Evolutionary conservation across 2,113 vertebrate genomes (phyloP).

Genomic region (Todiramphus saurophagus): DNA sequence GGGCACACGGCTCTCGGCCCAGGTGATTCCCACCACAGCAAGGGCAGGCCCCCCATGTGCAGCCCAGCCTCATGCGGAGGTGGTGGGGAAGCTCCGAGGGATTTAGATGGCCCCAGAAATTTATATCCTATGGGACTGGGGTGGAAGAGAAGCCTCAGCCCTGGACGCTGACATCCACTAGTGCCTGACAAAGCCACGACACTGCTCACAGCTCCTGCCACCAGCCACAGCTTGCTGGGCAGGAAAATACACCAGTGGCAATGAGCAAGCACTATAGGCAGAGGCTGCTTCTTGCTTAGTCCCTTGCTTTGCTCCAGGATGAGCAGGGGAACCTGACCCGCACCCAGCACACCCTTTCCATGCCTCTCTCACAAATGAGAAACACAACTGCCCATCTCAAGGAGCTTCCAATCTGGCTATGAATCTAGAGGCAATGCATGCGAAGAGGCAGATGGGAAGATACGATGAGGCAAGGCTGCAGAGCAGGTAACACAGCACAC

Average conservation of each 20-base stretch:
- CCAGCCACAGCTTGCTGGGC: not conserved
- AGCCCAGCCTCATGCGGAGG: not conserved
- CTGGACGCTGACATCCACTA: rapidly evolving
- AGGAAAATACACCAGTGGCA: not conserved
- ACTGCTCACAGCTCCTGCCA: not conserved
- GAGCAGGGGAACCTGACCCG: rapidly evolving
- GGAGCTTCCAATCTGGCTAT: not conserved
- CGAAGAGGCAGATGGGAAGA: not conserved
- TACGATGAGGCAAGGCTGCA: rapidly evolving
- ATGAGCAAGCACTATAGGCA: not conserved
- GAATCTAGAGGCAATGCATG: rapidly evolving
- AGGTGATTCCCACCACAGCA: not conserved
- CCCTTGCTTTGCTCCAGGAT: not conserved
- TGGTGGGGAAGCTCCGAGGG: rapidly evolving
- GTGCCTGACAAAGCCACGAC: not conserved
- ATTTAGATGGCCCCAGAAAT: rapidly evolving
- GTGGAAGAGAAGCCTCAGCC: not conserved
- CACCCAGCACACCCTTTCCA: not conserved
- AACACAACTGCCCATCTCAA: not conserved
- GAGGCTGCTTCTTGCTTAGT: not conserved
- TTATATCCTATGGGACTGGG: not conserved
- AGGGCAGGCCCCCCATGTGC: not conserved
- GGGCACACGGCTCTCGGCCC: not conserved
- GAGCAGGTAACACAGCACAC: not conserved
- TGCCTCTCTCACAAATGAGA: not conserved